These are phyloP conservation scores for Sialia sialis DNA, from an alignment of 2,113 vertebrate genomes.

Conservation along the genomic window DNA sequence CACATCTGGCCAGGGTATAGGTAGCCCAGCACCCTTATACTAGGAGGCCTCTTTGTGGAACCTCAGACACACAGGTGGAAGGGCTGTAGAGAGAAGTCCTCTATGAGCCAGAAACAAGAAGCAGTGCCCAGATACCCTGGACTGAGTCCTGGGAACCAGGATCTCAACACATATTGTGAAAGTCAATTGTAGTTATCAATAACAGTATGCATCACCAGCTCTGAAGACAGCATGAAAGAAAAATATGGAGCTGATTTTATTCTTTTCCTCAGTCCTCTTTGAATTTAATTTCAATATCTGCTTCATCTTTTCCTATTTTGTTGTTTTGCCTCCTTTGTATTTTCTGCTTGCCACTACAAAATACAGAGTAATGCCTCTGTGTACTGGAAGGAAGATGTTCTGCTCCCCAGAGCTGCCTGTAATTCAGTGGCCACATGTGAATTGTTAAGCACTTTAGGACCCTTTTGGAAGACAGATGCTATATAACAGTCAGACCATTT, in stretches of 20 bases:
- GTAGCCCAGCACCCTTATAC: not conserved
- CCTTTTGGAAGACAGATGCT: constrained; percentile 23
- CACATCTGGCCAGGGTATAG: not conserved
- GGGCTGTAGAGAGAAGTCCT: not conserved
- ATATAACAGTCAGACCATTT: constrained; percentile 41
- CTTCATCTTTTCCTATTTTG: not conserved
- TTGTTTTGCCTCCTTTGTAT: not conserved
- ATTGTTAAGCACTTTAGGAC: constrained; percentile 36
- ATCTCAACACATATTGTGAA: not conserved
- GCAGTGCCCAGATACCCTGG: not conserved
- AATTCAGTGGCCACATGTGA: constrained; percentile 26
- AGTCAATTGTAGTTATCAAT: not conserved
- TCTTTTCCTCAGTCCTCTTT: not conserved
- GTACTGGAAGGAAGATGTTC: not conserved
- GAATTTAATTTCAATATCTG: not conserved
- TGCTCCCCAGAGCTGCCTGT: not conserved
- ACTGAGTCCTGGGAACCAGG: not conserved
- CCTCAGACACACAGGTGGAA: not conserved
- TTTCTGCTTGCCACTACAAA: not conserved
- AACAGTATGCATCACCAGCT: not conserved
- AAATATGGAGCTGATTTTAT: not conserved
- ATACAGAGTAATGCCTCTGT: not conserved
- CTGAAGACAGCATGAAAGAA: not conserved
- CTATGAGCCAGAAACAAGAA: not conserved
- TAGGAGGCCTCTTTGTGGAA: not conserved